Percentiles rank a stretch among this genome's conserved stretches.
These are phyloP conservation scores for Caenorhabditis zanzibari DNA, from an alignment of 2,888 invertebrate species.

Conservation along the genomic window DNA sequence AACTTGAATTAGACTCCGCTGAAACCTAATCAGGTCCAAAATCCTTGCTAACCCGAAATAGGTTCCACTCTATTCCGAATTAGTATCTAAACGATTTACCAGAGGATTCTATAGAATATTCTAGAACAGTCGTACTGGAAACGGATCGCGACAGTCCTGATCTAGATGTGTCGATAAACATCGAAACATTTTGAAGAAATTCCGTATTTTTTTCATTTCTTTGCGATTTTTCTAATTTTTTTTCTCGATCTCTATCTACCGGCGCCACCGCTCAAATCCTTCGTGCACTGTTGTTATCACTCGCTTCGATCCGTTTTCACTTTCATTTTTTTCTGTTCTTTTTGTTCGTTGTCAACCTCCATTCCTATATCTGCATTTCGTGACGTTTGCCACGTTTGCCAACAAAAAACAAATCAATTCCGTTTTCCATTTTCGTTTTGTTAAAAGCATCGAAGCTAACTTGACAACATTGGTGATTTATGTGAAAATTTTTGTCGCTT, in stretches of 20 bases:
- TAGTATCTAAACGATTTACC: too few relatives aligned
- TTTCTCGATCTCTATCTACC: constrained; percentile 46
- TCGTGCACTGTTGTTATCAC: constrained; percentile 1
- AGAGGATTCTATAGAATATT: too few relatives aligned
- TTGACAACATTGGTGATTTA: neutral
- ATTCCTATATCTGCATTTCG: constrained; percentile 20
- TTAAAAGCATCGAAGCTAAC: neutral
- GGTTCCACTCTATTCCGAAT: too few relatives aligned
- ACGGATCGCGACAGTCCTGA: too few relatives aligned
- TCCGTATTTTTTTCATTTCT: neutral
- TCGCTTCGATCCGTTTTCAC: constrained; percentile 30
- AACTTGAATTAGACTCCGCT: too few relatives aligned
- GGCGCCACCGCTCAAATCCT: constrained; percentile 17
- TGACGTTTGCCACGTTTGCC: constrained; percentile 25
- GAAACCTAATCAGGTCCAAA: too few relatives aligned
- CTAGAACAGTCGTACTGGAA: too few relatives aligned
- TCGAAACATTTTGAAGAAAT: neutral
- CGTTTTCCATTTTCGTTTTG: neutral
- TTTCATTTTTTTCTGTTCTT: constrained; percentile 7
- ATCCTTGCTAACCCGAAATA: too few relatives aligned
- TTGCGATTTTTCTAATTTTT: constrained; percentile 7
- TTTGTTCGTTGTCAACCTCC: constrained; percentile 14
- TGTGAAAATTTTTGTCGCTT: neutral
- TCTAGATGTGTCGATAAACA: neutral
- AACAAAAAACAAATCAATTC: constrained; percentile 21